Evolutionary conservation across 1,140 invertebrate species (phyloP).

Genomic region (Samia ricini): DNA sequence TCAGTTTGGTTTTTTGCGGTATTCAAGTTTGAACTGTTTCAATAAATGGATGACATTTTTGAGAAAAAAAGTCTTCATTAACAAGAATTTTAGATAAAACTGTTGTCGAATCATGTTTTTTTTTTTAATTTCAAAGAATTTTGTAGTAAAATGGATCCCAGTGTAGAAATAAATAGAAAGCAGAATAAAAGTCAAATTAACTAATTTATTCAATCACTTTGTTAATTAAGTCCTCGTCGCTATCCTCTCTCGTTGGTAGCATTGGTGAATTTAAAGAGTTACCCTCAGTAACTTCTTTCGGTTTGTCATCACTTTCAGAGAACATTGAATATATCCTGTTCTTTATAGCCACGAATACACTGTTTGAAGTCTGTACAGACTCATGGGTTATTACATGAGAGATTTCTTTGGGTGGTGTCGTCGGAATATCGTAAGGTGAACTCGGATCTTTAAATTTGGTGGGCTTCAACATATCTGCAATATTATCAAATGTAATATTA

Average conservation of each 20-base stretch:
- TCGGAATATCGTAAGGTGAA: constrained; percentile 18
- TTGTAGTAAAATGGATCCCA: too few relatives aligned
- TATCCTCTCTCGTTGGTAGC: background rate
- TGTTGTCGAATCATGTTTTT: too few relatives aligned
- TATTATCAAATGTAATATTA: constrained; percentile 9
- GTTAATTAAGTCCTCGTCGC: background rate
- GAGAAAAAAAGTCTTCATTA: too few relatives aligned
- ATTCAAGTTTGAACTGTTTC: too few relatives aligned
- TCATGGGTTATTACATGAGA: constrained; percentile 16
- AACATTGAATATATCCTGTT: constrained; percentile 47
- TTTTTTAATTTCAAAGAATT: too few relatives aligned
- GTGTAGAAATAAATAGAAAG: too few relatives aligned
- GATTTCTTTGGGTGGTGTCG: constrained; percentile 17
- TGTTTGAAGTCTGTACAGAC: constrained; percentile 11
- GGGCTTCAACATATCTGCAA: constrained; percentile 12
- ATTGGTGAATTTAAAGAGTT: background rate
- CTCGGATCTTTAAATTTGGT: constrained; percentile 12
- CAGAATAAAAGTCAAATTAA: too few relatives aligned
- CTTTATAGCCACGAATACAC: constrained; percentile 39
- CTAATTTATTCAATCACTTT: constrained; percentile 3
- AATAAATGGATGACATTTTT: too few relatives aligned
- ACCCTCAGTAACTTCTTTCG: background rate
- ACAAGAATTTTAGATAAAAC: too few relatives aligned
- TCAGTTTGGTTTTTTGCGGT: too few relatives aligned
- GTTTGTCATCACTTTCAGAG: constrained; percentile 12